Percentiles rank a stretch among this genome's conserved stretches.
Conservation (phyloP, 2,797 vertebrate species). For the Miichthys miiuy region DNA sequence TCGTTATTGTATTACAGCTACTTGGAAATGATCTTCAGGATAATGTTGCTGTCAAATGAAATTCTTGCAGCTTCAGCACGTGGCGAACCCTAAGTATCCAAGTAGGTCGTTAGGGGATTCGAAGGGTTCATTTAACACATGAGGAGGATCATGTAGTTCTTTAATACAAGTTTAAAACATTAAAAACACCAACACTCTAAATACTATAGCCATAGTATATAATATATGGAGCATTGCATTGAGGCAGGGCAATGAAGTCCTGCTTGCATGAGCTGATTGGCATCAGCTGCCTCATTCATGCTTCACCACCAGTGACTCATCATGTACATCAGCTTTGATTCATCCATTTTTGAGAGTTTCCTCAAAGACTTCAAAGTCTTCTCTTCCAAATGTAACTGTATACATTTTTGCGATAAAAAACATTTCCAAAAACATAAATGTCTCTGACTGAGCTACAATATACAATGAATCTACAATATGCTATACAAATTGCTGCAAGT, state of each 20-base stretch:
- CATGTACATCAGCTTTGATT: constrained; percentile 8
- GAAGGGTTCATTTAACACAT: not conserved
- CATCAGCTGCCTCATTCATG: constrained; percentile 20
- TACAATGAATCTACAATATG: not conserved
- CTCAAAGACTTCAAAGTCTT: not conserved
- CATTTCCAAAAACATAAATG: not conserved
- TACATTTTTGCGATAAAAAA: not conserved
- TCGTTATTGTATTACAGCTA: not conserved
- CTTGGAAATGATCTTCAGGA: not conserved
- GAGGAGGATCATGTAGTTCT: not conserved
- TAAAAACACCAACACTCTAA: not conserved
- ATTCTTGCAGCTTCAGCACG: not conserved
- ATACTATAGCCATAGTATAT: too few species aligned
- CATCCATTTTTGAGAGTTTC: not conserved
- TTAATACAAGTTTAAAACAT: not conserved
- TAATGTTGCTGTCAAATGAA: not conserved
- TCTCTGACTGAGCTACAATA: not conserved
- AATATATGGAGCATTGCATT: not conserved
- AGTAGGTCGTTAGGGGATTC: not conserved
- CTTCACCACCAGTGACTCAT: not conserved
- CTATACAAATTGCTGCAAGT: not conserved
- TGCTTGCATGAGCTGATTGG: constrained; percentile 31
- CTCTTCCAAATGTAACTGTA: not conserved
- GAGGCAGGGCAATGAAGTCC: constrained; percentile 8
- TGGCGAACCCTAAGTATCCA: not conserved